phyloP scores from a whole-genome alignment of 2,797 vertebrate species.

The Hypotaenidia philippensis region DNA sequence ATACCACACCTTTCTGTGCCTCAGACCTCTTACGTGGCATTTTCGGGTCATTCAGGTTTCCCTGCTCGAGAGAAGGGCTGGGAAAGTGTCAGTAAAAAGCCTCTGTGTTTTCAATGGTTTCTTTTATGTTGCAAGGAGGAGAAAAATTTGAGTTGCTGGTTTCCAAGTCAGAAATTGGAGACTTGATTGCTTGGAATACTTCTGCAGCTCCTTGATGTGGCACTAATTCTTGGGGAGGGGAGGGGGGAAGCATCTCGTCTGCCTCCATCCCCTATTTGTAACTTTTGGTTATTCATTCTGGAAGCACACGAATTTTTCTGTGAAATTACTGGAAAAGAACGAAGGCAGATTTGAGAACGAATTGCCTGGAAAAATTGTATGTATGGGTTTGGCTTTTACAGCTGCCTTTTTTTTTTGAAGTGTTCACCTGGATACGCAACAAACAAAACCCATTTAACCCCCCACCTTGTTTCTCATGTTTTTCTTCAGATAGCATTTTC shows the following conservation, averaged over 20 bases:
- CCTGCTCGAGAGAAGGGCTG: background rate
- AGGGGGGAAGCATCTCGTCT: accelerated
- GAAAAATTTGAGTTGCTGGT: background rate
- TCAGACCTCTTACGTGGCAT: background rate
- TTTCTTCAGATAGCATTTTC: background rate
- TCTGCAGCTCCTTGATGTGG: background rate
- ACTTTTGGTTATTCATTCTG: background rate
- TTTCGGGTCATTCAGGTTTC: background rate
- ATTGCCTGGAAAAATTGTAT: background rate
- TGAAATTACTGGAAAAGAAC: background rate
- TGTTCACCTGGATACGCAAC: background rate
- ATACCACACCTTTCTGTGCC: background rate
- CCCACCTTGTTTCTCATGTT: background rate
- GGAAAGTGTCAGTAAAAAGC: background rate
- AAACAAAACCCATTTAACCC: background rate
- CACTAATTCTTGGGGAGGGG: background rate
- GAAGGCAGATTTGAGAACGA: background rate
- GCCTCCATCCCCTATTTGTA: background rate
- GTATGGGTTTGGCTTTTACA: background rate
- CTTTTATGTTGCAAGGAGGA: background rate
- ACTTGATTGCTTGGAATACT: background rate
- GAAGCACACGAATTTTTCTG: background rate
- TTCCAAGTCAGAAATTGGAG: background rate
- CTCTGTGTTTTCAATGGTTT: background rate
- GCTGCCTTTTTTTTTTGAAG: background rate